Evolutionary conservation across 2,113 vertebrate genomes (phyloP).

Genomic region (Mustelus asterias): DNA sequence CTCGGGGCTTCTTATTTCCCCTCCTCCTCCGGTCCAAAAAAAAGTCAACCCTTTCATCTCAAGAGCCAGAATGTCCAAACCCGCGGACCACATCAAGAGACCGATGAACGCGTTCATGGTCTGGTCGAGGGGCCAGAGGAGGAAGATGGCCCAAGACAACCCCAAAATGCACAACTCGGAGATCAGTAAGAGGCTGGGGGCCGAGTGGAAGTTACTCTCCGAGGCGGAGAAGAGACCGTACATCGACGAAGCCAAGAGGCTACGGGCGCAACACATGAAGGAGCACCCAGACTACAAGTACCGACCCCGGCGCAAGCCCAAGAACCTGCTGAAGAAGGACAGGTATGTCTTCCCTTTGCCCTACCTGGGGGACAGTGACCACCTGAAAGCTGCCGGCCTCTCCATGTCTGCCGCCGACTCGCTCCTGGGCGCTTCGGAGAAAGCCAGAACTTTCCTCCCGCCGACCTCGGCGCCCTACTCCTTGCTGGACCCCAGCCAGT

Average conservation of each 20-base stretch:
- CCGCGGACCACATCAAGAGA: conserved; percentile 95
- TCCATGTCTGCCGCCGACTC: conserved; percentile 85
- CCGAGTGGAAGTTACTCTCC: conserved; percentile 95
- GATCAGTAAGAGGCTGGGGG: conserved; percentile 94
- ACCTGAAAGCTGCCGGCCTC: conserved; percentile 85
- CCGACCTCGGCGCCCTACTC: conserved; percentile 90
- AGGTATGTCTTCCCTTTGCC: conserved; percentile 98
- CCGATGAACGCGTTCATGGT: conserved; percentile 99
- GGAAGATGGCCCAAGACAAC: conserved; percentile 99
- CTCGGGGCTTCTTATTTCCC: background rate
- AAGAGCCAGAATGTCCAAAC: conserved; percentile 77
- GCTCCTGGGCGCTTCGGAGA: conserved; percentile 80
- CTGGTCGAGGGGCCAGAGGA: conserved; percentile 92
- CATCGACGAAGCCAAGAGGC: conserved; percentile 95
- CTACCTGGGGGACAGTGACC: conserved; percentile 96
- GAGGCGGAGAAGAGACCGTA: conserved; percentile 96
- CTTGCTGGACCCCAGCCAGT: conserved; percentile 94
- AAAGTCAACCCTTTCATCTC: conserved; percentile 27
- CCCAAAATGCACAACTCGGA: conserved; percentile 99
- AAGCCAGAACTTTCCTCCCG: conserved; percentile 90
- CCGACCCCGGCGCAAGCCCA: conserved; percentile 92
- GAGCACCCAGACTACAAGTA: conserved; percentile 99
- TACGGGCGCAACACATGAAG: conserved; percentile 98
- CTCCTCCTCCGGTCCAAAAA: background rate
- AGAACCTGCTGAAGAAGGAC: conserved; percentile 99